These are phyloP conservation scores for Leptopilina myrica DNA, from an alignment of 2,888 invertebrate species.

Conservation along the genomic window DNA sequence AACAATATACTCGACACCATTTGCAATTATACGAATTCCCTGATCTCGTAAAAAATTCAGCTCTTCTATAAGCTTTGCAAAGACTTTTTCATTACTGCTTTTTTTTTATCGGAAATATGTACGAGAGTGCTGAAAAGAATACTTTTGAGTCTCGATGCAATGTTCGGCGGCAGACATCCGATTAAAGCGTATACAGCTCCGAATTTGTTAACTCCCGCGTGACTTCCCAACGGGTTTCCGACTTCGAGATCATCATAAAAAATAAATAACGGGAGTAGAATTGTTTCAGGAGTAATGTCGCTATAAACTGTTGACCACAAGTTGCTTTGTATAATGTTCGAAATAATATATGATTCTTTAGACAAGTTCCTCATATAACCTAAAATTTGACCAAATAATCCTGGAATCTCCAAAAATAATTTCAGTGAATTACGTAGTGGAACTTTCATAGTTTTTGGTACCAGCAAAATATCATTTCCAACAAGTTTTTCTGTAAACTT, in stretches of 20 bases:
- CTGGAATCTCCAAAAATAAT: slow-evolving; percentile 56
- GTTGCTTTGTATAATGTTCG: slow-evolving; percentile 49
- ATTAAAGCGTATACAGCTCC: neutral
- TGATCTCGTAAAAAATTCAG: slow-evolving; percentile 56
- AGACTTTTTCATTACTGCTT: slow-evolving; percentile 58
- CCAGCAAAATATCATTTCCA: neutral
- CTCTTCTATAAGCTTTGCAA: slow-evolving; percentile 58
- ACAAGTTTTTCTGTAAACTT: neutral
- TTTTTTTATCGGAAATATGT: slow-evolving; percentile 58
- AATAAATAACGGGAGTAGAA: slow-evolving; percentile 51
- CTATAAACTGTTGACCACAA: slow-evolving; percentile 45
- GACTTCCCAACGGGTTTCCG: slow-evolving; percentile 40
- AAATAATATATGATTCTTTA: slow-evolving; percentile 45
- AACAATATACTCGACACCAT: neutral
- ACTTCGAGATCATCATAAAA: slow-evolving; percentile 57
- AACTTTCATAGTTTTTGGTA: slow-evolving; percentile 1
- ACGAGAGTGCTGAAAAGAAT: slow-evolving; percentile 52
- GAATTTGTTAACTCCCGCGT: neutral
- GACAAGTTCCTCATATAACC: slow-evolving; percentile 48
- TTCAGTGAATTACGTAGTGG: slow-evolving; percentile 41
- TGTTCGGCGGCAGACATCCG: neutral
- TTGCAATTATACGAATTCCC: slow-evolving; percentile 47
- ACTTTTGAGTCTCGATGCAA: neutral
- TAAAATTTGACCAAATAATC: slow-evolving; percentile 48
- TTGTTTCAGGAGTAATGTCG: neutral